Conservation (phyloP, 2,888 invertebrate genomes). For the Drosophila greeni region DNA sequence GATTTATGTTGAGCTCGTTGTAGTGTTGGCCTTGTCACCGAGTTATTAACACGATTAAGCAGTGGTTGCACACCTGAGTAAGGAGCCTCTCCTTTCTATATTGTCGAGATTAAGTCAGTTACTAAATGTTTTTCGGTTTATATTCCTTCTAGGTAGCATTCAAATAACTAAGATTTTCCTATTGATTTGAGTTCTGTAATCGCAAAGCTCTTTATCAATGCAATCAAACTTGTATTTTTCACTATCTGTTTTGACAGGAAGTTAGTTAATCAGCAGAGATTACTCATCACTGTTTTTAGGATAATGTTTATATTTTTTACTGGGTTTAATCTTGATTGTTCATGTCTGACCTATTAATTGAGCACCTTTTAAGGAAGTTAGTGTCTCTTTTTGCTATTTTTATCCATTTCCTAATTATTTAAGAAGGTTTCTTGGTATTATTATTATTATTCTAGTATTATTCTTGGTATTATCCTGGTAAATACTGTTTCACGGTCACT, state of each 20-base stretch:
- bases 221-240: neutral
- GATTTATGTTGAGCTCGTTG: constrained; percentile 3
- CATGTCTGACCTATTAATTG: neutral
- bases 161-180: neutral
- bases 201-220: neutral
- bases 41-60: constrained; percentile 9
- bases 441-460: too few relatives aligned
- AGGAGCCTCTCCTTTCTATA: neutral
- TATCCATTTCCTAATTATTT: neutral
- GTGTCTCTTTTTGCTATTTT: neutral
- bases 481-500: neutral
- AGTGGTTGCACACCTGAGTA: constrained; percentile 1
- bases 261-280: neutral
- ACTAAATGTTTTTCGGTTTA: neutral
- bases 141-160: neutral
- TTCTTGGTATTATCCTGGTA: too few relatives aligned
- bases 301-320: neutral
- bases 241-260: neutral
- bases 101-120: neutral
- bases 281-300: neutral
- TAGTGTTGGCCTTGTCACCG: neutral
- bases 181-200: neutral
- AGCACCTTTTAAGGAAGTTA: neutral
- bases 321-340: neutral
- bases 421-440: neutral